Conservation (phyloP, 2,113 vertebrate genomes). For the Triplophysa siluroides region DNA sequence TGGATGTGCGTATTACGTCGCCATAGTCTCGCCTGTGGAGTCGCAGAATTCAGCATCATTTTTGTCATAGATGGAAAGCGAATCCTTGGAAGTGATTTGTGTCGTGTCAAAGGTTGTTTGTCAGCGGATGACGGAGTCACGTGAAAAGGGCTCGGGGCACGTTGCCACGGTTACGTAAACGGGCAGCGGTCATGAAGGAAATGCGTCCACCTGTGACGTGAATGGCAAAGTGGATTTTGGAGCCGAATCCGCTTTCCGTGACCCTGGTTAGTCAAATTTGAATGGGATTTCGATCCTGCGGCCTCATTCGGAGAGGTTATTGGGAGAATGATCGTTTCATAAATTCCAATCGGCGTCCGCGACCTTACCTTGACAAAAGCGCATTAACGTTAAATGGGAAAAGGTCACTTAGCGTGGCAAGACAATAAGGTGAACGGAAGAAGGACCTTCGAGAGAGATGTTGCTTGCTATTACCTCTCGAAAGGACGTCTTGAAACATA, state of each 20-base stretch:
- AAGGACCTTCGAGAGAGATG: not conserved
- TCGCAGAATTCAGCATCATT: too few relatives aligned
- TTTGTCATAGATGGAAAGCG: too few relatives aligned
- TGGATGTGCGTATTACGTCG: not conserved
- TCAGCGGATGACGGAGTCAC: conserved; percentile 42
- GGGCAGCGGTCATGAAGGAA: conserved; percentile 10
- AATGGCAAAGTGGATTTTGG: conserved; percentile 15
- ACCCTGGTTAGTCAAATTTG: not conserved
- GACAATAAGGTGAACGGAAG: not conserved
- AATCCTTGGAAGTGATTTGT: not conserved
- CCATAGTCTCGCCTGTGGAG: not conserved
- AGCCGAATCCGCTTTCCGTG: too few relatives aligned
- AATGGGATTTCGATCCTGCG: not conserved
- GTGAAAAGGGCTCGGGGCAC: conserved; percentile 4
- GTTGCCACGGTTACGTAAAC: conserved; percentile 47
- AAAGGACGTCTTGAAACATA: not conserved
- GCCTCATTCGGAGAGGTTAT: not conserved
- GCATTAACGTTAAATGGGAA: conserved; percentile 50
- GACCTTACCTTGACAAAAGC: conserved; percentile 48
- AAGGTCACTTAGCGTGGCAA: conserved; percentile 35
- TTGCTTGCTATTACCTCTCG: not conserved
- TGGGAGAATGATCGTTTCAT: conserved; percentile 40
- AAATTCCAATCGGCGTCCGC: conserved; percentile 17
- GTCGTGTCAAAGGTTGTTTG: conserved; percentile 55
- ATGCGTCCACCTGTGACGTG: not conserved